These are phyloP conservation scores for Rhabditoides inermis DNA, from an alignment of 2,888 invertebrate species.

Conservation along the genomic window DNA sequence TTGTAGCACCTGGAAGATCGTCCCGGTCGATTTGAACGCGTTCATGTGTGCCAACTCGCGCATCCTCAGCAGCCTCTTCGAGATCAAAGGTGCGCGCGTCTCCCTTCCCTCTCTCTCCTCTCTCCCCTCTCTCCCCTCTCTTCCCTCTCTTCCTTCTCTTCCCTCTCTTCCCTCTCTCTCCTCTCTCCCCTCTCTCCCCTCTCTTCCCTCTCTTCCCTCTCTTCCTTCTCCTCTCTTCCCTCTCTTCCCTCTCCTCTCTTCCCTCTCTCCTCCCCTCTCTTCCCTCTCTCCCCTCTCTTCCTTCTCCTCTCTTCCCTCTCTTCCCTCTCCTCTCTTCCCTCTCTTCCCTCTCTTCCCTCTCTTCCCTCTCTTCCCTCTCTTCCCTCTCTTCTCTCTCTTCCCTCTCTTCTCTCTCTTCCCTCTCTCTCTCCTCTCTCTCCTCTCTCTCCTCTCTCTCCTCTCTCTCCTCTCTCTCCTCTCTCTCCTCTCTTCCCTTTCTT, in stretches of 20 bases:
- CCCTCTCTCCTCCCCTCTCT: not conserved
- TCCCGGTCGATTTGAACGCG: constrained; percentile 76
- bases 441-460: not conserved
- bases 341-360: constrained; percentile 11
- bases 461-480: not conserved
- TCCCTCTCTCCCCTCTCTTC: constrained; percentile 64
- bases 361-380: not conserved
- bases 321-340: not conserved
- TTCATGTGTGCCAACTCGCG: constrained; percentile 65
- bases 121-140: not conserved
- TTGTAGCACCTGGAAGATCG: constrained; percentile 59
- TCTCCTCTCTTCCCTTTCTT: not conserved
- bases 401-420: not conserved
- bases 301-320: constrained; percentile 49
- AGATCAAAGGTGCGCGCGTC: constrained; percentile 47
- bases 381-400: not conserved
- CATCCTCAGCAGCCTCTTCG: constrained; percentile 62
- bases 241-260: not conserved
- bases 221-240: constrained; percentile 55
- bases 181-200: not conserved
- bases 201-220: constrained; percentile 65
- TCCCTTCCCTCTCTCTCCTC: not conserved
- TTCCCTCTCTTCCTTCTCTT: not conserved
- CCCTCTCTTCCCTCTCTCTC: not conserved
- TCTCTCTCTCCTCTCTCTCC: not conserved